phyloP scores from a whole-genome alignment of 2,113 vertebrate genomes.

The Laterallus jamaicensis region DNA sequence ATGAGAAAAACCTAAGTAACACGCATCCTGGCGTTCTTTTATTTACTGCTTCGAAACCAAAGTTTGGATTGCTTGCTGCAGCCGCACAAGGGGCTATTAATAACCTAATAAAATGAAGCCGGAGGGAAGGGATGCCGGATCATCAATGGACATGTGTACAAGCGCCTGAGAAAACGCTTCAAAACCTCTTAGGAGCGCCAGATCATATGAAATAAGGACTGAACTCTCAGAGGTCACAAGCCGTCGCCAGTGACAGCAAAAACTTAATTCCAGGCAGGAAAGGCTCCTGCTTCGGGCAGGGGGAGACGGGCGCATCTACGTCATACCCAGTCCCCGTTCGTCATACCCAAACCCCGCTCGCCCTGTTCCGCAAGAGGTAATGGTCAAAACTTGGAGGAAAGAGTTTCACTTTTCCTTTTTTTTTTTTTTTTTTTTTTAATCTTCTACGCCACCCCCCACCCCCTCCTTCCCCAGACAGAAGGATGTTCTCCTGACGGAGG shows the following conservation, averaged over 20 bases:
- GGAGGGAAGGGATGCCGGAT: slow-evolving; percentile 54
- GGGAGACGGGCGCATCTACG: neutral
- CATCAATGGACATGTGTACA: slow-evolving; percentile 10
- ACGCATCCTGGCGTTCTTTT: slow-evolving; percentile 66
- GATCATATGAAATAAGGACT: slow-evolving; percentile 4
- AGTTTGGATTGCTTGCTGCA: slow-evolving; percentile 75
- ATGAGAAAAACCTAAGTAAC: slow-evolving; percentile 70
- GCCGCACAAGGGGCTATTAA: slow-evolving; percentile 72
- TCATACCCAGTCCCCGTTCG: neutral
- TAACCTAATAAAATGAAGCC: slow-evolving; percentile 64
- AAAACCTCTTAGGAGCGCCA: slow-evolving; percentile 32
- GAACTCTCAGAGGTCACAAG: neutral
- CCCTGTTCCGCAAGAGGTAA: slow-evolving; percentile 31
- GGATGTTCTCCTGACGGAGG: slow-evolving; percentile 29
- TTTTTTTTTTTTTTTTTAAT: neutral
- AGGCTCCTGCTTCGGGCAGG: slow-evolving; percentile 14
- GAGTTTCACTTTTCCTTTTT: neutral
- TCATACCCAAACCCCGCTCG: slow-evolving; percentile 47
- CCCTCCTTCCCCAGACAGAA: neutral
- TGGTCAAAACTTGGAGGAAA: slow-evolving; percentile 49
- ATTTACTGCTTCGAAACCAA: slow-evolving; percentile 69
- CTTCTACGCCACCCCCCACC: too few species aligned
- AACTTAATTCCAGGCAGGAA: slow-evolving; percentile 52
- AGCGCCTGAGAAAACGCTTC: slow-evolving; percentile 6
- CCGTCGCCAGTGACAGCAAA: slow-evolving; percentile 33